phyloP scores from a whole-genome alignment of 2,113 vertebrate species.

The Anoura caudifer region DNA sequence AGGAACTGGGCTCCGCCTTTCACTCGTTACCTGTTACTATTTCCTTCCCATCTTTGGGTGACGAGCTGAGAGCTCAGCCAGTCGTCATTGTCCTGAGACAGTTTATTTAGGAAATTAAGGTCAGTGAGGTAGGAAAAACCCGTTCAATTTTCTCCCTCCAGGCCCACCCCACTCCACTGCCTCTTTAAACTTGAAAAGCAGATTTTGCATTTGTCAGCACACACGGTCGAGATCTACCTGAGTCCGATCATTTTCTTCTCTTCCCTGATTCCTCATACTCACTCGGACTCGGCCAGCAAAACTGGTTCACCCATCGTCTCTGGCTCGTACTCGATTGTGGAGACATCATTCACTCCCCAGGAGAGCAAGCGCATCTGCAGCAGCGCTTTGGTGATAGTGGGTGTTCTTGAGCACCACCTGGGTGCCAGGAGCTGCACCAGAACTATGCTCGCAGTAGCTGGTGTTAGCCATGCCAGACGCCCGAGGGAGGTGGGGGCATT shows the following conservation, averaged over 20 bases:
- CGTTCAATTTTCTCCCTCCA: not conserved
- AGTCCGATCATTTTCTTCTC: not conserved
- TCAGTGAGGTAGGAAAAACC: not conserved
- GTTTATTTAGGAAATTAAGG: not conserved
- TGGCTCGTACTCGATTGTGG: not conserved
- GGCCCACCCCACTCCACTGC: not conserved
- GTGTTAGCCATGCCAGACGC: fast-evolving
- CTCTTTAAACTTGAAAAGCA: not conserved
- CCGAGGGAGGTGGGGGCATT: too few relatives aligned
- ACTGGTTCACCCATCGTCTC: not conserved
- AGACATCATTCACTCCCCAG: not conserved
- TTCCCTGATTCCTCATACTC: not conserved
- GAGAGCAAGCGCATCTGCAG: not conserved
- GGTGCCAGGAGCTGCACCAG: not conserved
- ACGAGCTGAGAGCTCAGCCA: not conserved
- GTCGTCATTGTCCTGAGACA: not conserved
- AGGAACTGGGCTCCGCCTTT: not conserved
- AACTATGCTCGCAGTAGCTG: fast-evolving
- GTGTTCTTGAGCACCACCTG: not conserved
- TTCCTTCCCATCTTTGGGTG: not conserved
- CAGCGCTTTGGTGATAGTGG: too few relatives aligned
- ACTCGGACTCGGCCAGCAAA: not conserved
- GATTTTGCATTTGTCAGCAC: too few relatives aligned
- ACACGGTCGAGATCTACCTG: fast-evolving
- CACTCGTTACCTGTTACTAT: not conserved